phyloP scores from a whole-genome alignment of 1,140 invertebrate species.

The Lucilia sericata region DNA sequence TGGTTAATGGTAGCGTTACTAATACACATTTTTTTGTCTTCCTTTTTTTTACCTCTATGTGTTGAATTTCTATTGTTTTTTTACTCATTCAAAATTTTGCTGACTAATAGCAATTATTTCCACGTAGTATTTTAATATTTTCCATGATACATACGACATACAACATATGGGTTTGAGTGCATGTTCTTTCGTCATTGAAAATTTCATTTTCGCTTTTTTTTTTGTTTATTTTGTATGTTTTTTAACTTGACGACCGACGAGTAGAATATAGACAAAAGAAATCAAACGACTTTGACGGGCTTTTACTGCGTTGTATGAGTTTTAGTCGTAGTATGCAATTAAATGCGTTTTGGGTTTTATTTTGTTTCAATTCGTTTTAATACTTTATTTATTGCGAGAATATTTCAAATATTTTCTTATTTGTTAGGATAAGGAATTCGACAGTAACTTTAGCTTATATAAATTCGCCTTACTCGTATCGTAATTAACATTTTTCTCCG shows the following conservation, averaged over 20 bases:
- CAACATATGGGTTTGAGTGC: background rate
- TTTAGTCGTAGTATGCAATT: background rate
- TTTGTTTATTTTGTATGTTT: background rate
- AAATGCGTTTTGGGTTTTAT: background rate
- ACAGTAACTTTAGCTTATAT: too few relatives aligned
- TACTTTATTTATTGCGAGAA: too few relatives aligned
- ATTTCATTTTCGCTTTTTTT: slow-evolving; percentile 1
- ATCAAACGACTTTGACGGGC: background rate
- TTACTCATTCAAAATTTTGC: background rate
- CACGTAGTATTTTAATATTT: background rate
- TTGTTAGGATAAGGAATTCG: too few relatives aligned
- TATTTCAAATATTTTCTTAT: too few relatives aligned
- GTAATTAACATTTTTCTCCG: too few relatives aligned
- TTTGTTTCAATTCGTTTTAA: too few relatives aligned
- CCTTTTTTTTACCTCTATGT: background rate
- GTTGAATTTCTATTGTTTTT: background rate
- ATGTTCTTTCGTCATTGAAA: slow-evolving; percentile 14
- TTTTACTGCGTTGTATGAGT: background rate
- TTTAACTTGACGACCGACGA: background rate
- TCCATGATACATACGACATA: too few relatives aligned
- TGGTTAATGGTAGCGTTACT: background rate
- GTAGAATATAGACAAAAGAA: background rate
- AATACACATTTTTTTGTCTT: background rate
- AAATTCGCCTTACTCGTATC: too few relatives aligned
- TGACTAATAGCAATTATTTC: background rate